Percentiles rank a stretch among this genome's conserved stretches.
Conservation (phyloP, 2,797 vertebrate species). For the Picus viridis region DNA sequence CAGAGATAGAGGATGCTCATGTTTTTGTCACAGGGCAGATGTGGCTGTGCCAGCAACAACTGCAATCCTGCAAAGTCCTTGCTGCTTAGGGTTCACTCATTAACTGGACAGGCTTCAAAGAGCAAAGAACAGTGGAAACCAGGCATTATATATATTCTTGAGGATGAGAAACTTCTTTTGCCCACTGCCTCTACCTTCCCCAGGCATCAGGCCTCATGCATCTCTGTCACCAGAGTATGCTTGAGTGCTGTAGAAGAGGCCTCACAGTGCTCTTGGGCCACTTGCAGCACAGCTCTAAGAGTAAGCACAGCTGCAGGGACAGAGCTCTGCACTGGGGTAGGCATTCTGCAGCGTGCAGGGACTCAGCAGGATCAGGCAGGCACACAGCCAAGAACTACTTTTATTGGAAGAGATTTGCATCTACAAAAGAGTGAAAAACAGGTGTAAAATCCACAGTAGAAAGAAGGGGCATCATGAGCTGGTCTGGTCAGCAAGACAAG, state of each 20-base stretch:
- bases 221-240: neutral
- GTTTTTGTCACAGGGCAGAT: neutral
- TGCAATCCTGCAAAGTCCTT: neutral
- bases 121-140: slow-evolving; percentile 14
- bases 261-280: neutral
- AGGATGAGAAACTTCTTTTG: neutral
- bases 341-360: neutral
- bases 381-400: slow-evolving; percentile 56
- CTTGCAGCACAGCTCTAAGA: neutral
- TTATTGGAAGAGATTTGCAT: slow-evolving; percentile 71
- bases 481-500: neutral
- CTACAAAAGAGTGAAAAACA: slow-evolving; percentile 74
- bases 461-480: neutral
- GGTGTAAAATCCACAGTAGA: slow-evolving; percentile 67
- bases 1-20: neutral
- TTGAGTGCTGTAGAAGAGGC: neutral
- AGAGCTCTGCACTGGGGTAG: fast-evolving
- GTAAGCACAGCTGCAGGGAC: neutral
- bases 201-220: fast-evolving
- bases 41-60: neutral
- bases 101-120: neutral
- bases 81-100: slow-evolving; percentile 1
- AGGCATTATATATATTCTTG: neutral
- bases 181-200: neutral
- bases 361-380: neutral